Percentiles rank a stretch among this genome's conserved stretches.
Evolutionary conservation across 2,113 vertebrate species (phyloP).

Genomic region (Beaufortia kweichowensis): DNA sequence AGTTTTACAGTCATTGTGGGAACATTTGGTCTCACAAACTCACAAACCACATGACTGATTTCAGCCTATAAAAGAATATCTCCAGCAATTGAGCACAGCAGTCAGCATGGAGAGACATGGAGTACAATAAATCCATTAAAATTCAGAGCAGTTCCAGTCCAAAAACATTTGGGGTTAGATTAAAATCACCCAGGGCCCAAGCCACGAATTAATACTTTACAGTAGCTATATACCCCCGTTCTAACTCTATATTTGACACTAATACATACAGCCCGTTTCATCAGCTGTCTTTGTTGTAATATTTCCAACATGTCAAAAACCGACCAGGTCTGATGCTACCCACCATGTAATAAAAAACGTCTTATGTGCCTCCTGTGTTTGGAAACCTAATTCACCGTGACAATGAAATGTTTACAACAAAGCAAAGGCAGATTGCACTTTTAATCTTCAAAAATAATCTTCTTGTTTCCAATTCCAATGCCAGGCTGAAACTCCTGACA

Average conservation of each 20-base stretch:
- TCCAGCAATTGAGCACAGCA: no score
- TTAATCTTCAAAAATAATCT: conserved; percentile 60
- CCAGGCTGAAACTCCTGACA: conserved; percentile 41
- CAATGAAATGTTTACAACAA: conserved; percentile 41
- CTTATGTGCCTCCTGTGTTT: conserved; percentile 25
- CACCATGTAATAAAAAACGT: conserved; percentile 34
- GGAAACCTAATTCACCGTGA: conserved; percentile 41
- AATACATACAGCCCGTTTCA: not conserved
- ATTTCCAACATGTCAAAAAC: not conserved
- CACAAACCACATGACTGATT: no score
- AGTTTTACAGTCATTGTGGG: no score
- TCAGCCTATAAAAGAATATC: no score
- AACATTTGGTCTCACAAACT: no score
- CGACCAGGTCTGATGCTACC: not conserved
- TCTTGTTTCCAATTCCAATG: conserved; percentile 42
- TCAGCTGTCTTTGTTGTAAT: not conserved
- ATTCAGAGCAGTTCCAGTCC: no score
- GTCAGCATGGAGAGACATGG: no score
- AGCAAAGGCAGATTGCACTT: conserved; percentile 51
- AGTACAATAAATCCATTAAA: no score
- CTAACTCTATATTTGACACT: conserved; percentile 1
- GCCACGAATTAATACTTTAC: no score
- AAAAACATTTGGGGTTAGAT: no score
- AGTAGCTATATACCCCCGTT: no score
- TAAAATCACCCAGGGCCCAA: no score